Evolutionary conservation across 1,140 invertebrate species (phyloP), one percentile per base, ranked within the genome.

Genomic region (Tribolium madens): DNA sequence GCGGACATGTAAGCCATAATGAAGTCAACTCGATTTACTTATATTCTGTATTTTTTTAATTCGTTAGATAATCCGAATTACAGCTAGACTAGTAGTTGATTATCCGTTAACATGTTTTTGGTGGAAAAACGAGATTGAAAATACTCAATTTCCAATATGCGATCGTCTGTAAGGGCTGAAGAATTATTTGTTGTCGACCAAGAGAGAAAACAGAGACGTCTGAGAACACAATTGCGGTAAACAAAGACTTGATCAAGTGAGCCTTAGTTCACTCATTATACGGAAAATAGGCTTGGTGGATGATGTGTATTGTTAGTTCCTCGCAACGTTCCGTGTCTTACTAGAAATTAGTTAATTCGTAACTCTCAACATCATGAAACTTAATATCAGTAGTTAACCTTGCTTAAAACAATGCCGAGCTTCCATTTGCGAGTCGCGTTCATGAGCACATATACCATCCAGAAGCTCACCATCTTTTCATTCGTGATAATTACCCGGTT

Each of bases 321-420:
- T 75, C 77, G 73, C 52, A 53, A 21, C 50, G 50, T 48, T 53
- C 36, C 78, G 75, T 79, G 78, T 76, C 78, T 79, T 79, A 79
- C 71, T 75, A 79, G 78, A 79, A 79, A 79, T 79, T 79, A 79
- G 78, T 79, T 79, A 79, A 79, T 79, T 79, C 73, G 70, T 47
- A 53, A 64, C 71, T 53, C 76, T 77, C 69, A 77, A 71, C 76
- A 77, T 48, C 76, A 77, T 77, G 76, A 77, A 77, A 77, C 76
- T 77, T 77, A 77, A 77, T 77, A 77, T 77, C 76, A 64, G 70
- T 52, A 42, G 76, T 77, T 77, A 77, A 77, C 76, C 76, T 77
- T 77, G n/a, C 57, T 64, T 64, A 64, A 64, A 64, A 64, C 57
- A 64, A 64, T 64, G 57, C 26, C 26, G 21, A 31, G 26, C 26